These are phyloP conservation scores for Silvanus unidentatus DNA, from an alignment of 2,888 invertebrate genomes.

Conservation along the genomic window DNA sequence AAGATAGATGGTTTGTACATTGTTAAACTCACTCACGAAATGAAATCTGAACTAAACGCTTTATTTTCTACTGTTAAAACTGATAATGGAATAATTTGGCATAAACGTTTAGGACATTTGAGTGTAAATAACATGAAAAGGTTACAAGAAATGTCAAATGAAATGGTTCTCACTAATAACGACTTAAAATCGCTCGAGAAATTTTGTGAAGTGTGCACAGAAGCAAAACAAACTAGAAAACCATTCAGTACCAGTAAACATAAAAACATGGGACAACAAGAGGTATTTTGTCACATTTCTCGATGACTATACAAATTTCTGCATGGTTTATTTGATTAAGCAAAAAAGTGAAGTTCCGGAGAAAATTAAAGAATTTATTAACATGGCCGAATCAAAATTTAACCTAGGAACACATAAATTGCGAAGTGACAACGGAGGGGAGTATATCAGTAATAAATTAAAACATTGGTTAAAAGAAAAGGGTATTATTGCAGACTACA, in stretches of 20 bases:
- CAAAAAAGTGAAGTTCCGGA: slow-evolving; percentile 17
- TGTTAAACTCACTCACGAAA: no score
- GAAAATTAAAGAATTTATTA: slow-evolving; percentile 15
- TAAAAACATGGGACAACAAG: slow-evolving; percentile 30
- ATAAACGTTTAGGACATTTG: slow-evolving; percentile 8
- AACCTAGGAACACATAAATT: slow-evolving; percentile 17
- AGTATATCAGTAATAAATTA: slow-evolving; percentile 14
- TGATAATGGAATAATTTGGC: slow-evolving; percentile 4
- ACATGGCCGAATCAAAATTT: slow-evolving; percentile 13
- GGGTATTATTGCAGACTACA: slow-evolving; percentile 17
- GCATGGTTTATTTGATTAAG: slow-evolving; percentile 29
- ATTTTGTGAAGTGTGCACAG: slow-evolving; percentile 36
- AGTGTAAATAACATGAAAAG: slow-evolving; percentile 5
- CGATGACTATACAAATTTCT: slow-evolving; percentile 37
- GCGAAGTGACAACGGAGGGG: slow-evolving; percentile 23
- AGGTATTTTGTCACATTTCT: slow-evolving; percentile 35
- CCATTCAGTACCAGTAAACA: slow-evolving; percentile 35
- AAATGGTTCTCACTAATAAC: slow-evolving; percentile 4
- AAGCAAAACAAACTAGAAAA: slow-evolving; percentile 37
- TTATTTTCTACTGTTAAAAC: background rate
- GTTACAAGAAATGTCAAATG: slow-evolving; percentile 1
- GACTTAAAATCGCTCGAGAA: slow-evolving; percentile 8
- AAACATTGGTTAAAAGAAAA: slow-evolving; percentile 17
- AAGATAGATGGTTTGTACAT: slow-evolving; percentile 4
- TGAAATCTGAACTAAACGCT: background rate